Evolutionary conservation across 2,888 invertebrate genomes (phyloP).

Genomic region (Megamerina dolium): DNA sequence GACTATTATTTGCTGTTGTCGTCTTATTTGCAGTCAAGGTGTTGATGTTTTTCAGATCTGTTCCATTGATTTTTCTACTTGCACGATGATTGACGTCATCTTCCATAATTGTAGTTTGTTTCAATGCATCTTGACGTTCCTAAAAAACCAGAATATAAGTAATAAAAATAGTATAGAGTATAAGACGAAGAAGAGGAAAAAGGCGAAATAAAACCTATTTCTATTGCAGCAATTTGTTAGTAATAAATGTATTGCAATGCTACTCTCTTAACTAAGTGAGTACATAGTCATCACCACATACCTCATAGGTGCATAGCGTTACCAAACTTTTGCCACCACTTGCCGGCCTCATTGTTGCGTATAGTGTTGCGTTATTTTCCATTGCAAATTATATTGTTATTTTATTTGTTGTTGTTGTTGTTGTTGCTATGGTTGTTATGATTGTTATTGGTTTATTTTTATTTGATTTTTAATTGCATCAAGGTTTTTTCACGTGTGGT

Average conservation of each 20-base stretch:
- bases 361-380: constrained; percentile 18
- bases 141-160: constrained; percentile 21
- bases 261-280: no score
- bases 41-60: no score
- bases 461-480: not conserved
- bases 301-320: constrained; percentile 40
- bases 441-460: not conserved
- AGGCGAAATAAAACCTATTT: not conserved
- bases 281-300: no score
- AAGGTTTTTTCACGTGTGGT: no score
- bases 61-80: constrained; percentile 24
- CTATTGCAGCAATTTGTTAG: not conserved
- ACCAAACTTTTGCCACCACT: constrained; percentile 35
- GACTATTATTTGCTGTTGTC: constrained; percentile 22
- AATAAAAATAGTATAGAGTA: not conserved
- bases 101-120: constrained; percentile 44
- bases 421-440: not conserved
- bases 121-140: constrained; percentile 45
- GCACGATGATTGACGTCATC: constrained; percentile 44
- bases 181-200: not conserved
- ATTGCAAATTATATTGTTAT: constrained; percentile 1
- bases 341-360: constrained; percentile 33
- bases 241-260: no score
- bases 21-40: no score
- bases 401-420: not conserved